Conservation (phyloP, 1,140 invertebrate species). For the Drosophila simulans region DNA sequence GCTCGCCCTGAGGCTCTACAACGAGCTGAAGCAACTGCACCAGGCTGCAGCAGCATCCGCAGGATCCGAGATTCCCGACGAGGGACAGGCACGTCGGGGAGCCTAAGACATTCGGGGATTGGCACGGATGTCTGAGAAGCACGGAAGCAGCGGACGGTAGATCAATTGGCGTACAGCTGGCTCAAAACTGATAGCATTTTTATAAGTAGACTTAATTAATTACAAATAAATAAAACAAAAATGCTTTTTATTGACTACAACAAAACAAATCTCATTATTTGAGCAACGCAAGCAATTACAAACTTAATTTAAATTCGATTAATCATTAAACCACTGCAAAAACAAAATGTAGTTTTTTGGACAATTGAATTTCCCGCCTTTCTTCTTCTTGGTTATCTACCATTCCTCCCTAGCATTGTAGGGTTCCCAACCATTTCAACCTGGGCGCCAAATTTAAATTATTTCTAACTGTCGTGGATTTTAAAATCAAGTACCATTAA, state of each 20-base stretch:
- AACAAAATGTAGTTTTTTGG: too few species aligned
- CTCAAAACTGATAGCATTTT: slow-evolving; percentile 55
- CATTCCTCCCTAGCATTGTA: neutral
- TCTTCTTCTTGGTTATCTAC: neutral
- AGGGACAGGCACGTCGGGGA: slow-evolving; percentile 18
- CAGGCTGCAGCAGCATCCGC: slow-evolving; percentile 63
- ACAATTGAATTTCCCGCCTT: too few species aligned
- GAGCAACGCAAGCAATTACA: too few species aligned
- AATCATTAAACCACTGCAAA: too few species aligned
- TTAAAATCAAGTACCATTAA: neutral
- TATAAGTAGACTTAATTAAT: slow-evolving; percentile 55
- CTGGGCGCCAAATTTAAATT: neutral
- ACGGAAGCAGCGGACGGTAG: slow-evolving; percentile 20
- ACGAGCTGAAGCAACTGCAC: slow-evolving; percentile 75
- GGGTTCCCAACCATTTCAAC: neutral
- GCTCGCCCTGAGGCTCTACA: slow-evolving; percentile 67
- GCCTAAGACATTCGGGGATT: neutral
- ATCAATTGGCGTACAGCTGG: slow-evolving; percentile 44
- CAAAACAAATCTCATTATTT: neutral
- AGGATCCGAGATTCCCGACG: slow-evolving; percentile 34
- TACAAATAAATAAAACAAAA: slow-evolving; percentile 47
- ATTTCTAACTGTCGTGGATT: too few species aligned
- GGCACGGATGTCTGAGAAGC: neutral
- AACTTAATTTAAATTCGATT: too few species aligned
- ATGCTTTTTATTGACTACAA: slow-evolving; percentile 31